Evolutionary conservation across 1,140 invertebrate genomes (phyloP).

Genomic region (Nymphalis io): DNA sequence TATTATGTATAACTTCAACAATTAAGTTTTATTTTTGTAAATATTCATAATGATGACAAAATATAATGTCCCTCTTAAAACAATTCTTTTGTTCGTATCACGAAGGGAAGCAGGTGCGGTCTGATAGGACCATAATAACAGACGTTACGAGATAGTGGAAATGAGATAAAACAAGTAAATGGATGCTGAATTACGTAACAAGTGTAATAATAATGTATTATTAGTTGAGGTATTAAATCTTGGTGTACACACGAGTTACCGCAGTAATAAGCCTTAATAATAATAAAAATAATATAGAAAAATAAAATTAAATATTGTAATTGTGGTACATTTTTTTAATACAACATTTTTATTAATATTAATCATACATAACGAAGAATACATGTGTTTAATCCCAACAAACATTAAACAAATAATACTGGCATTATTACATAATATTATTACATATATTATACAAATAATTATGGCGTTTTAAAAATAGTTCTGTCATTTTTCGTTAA

Average conservation of each 20-base stretch:
- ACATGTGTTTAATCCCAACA: too few relatives aligned
- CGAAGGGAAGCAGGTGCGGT: slow-evolving; percentile 34
- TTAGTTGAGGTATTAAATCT: slow-evolving; percentile 1
- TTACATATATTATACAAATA: too few relatives aligned
- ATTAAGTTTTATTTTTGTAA: background rate
- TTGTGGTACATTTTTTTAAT: too few relatives aligned
- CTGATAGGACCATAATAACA: slow-evolving; percentile 24
- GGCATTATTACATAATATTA: too few relatives aligned
- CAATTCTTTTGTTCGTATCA: slow-evolving; percentile 27
- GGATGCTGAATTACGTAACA: slow-evolving; percentile 21
- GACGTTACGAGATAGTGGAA: slow-evolving; percentile 19
- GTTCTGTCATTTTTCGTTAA: too few relatives aligned
- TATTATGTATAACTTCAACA: too few relatives aligned
- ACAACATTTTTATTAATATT: too few relatives aligned
- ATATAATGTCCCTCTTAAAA: slow-evolving; percentile 9
- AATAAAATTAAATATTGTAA: background rate
- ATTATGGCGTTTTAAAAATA: too few relatives aligned
- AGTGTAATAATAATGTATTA: slow-evolving; percentile 13
- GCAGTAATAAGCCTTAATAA: background rate
- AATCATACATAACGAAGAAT: too few relatives aligned
- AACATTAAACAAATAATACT: too few relatives aligned
- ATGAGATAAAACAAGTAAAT: slow-evolving; percentile 22
- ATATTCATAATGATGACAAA: slow-evolving; percentile 5
- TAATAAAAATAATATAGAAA: background rate
- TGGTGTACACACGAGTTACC: background rate